phyloP scores from a whole-genome alignment of 2,113 vertebrate genomes.

The Aythya baeri region DNA sequence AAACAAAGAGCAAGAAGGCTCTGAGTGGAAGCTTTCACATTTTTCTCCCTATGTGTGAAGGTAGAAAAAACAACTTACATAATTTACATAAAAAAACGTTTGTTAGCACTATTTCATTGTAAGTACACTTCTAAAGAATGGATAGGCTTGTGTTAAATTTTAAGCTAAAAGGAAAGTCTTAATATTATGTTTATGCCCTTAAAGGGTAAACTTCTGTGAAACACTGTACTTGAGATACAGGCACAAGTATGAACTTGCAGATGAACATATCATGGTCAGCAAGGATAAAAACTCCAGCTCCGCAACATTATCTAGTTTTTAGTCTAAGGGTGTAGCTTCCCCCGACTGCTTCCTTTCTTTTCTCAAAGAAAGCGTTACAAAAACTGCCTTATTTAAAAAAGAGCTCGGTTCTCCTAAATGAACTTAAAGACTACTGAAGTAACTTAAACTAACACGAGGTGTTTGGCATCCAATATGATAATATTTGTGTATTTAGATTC shows the following conservation, averaged over 20 bases:
- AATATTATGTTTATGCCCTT: background rate
- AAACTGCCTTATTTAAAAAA: constrained; percentile 23
- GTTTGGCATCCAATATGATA: background rate
- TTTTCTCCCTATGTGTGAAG: background rate
- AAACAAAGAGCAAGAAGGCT: background rate
- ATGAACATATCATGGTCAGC: background rate
- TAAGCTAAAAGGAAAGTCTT: background rate
- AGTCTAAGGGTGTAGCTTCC: constrained; percentile 55
- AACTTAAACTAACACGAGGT: background rate
- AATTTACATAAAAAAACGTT: background rate
- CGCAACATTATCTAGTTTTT: constrained; percentile 14
- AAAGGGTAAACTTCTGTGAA: background rate
- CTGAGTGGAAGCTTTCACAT: background rate
- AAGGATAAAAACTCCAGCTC: background rate
- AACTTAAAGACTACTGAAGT: background rate
- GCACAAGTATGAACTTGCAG: background rate
- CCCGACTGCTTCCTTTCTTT: constrained; percentile 33
- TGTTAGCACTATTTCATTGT: background rate
- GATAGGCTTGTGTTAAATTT: background rate
- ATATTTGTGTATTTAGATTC: background rate
- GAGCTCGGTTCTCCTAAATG: background rate
- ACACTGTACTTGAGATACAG: background rate
- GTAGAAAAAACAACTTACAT: background rate
- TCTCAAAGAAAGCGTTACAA: background rate
- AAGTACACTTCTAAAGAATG: background rate